phyloP scores from a whole-genome alignment of 1,140 invertebrate species.

The Sipha flava region DNA sequence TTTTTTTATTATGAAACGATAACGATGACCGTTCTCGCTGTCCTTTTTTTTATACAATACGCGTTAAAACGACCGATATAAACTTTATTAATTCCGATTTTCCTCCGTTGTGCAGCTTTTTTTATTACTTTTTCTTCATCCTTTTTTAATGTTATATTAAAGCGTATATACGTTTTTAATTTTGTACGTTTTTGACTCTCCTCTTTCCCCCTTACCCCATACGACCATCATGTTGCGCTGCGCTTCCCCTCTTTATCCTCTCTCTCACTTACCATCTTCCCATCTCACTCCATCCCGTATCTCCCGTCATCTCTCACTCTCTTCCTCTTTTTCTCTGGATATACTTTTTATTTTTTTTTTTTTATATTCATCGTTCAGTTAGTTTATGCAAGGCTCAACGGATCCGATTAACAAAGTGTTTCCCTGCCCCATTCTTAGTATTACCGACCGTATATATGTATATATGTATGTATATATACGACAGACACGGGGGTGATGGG shows the following conservation, averaged over 20 bases:
- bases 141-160: conserved; percentile 25
- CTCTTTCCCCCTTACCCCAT: not conserved
- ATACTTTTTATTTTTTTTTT: not conserved
- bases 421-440: not conserved
- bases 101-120: conserved; percentile 2
- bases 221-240: no score
- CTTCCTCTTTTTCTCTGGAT: no score
- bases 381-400: conserved; percentile 26
- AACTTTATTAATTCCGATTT: conserved; percentile 32
- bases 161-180: conserved; percentile 29
- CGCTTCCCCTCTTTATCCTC: not conserved
- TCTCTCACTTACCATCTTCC: not conserved
- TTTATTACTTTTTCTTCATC: conserved; percentile 28
- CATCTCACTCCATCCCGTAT: not conserved
- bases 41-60: not conserved
- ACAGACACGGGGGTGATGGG: not conserved
- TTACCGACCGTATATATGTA: not conserved
- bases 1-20: conserved; percentile 1
- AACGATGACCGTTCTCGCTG: conserved; percentile 15
- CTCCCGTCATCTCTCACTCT: no score
- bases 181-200: conserved; percentile 10
- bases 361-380: conserved; percentile 6
- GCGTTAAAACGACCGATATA: conserved; percentile 28
- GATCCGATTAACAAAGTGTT: conserved; percentile 33
- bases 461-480: not conserved